Evolutionary conservation across 2,797 vertebrate species (phyloP).

Genomic region (Denticeps clupeoides): DNA sequence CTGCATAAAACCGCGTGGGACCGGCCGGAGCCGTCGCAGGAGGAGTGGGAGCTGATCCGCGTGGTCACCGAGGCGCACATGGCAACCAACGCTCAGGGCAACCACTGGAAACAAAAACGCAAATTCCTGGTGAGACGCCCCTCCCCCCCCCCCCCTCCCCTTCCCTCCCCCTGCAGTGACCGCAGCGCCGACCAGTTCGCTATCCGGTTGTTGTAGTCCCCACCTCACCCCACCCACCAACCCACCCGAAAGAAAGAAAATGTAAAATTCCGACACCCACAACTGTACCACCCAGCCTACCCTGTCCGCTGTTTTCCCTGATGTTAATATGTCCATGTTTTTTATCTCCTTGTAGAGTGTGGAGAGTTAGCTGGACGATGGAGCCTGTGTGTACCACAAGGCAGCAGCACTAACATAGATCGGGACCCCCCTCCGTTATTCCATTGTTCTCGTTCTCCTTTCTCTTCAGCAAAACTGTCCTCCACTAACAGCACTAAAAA

Average conservation of each 20-base stretch:
- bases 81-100: slow-evolving; percentile 93
- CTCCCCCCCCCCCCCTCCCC: neutral
- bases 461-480: no score
- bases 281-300: no score
- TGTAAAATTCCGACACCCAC: no score
- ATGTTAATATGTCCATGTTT: slow-evolving; percentile 58
- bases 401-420: slow-evolving; percentile 45
- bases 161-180: slow-evolving; percentile 6
- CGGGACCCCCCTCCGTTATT: neutral
- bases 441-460: slow-evolving; percentile 21
- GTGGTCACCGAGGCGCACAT: slow-evolving; percentile 91
- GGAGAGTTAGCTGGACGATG: slow-evolving; percentile 58
- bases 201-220: no score
- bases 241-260: no score
- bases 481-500: no score
- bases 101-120: slow-evolving; percentile 96
- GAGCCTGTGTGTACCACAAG: slow-evolving; percentile 54
- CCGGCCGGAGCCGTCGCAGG: slow-evolving; percentile 81
- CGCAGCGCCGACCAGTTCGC: slow-evolving; percentile 5
- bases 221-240: no score
- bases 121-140: slow-evolving; percentile 87
- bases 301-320: slow-evolving; percentile 34
- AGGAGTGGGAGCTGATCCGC: slow-evolving; percentile 94
- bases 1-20: slow-evolving; percentile 81
- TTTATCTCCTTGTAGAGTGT: slow-evolving; percentile 68